Conservation (phyloP, 2,888 invertebrate genomes). For the Mythimna vitellina region DNA sequence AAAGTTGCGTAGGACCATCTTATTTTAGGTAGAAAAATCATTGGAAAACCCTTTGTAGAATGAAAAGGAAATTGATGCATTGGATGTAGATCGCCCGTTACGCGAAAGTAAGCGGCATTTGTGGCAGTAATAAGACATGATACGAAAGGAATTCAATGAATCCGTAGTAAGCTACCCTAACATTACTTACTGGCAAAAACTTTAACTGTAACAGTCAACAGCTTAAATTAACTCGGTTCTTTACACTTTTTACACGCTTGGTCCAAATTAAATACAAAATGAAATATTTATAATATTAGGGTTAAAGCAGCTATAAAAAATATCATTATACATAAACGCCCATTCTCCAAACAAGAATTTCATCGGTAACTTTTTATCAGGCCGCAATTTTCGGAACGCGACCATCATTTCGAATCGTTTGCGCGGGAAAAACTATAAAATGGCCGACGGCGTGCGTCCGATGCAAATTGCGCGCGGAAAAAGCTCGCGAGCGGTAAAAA, state of each 20-base stretch:
- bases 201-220: constrained; percentile 8
- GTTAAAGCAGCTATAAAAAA: constrained; percentile 70
- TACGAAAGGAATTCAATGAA: constrained; percentile 11
- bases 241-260: constrained; percentile 46
- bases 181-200: constrained; percentile 13
- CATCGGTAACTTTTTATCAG: constrained; percentile 80
- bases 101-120: neutral
- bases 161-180: constrained; percentile 9
- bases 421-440: constrained; percentile 85
- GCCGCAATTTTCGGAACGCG: constrained; percentile 83
- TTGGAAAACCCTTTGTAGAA: neutral
- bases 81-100: neutral
- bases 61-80: neutral
- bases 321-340: constrained; percentile 80
- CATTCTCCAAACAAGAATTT: constrained; percentile 84
- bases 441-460: constrained; percentile 78
- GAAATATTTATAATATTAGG: constrained; percentile 73
- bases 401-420: constrained; percentile 76
- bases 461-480: constrained; percentile 88
- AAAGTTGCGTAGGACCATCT: too few relatives aligned
- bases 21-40: neutral
- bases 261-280: constrained; percentile 65
- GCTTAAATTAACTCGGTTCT: constrained; percentile 20
- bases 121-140: neutral
- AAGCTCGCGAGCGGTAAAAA: constrained; percentile 83